Evolutionary conservation across 2,113 vertebrate species (phyloP).

Genomic region (Nerophis lumbriciformis): DNA sequence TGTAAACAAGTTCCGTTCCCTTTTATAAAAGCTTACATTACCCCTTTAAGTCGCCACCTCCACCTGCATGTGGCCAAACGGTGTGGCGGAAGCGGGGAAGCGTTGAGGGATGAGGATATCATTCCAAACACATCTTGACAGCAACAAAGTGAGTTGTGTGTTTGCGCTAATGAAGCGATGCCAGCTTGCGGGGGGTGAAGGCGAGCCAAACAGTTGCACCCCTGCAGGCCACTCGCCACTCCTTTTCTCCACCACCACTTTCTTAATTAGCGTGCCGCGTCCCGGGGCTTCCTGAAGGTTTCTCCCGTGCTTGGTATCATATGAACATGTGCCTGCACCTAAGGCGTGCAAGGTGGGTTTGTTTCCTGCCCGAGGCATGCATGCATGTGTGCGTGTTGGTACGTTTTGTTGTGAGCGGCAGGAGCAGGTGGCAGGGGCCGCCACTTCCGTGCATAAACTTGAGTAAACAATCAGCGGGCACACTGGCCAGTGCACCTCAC

Average conservation of each 20-base stretch:
- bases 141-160: neutral
- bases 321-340: constrained; percentile 7
- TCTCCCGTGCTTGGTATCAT: constrained; percentile 6
- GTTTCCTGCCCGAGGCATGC: constrained; percentile 9
- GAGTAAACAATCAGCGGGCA: constrained; percentile 14
- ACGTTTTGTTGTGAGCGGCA: constrained; percentile 17
- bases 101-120: neutral
- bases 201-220: constrained; percentile 37
- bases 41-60: constrained; percentile 9
- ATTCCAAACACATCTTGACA: constrained; percentile 7
- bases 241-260: constrained; percentile 41
- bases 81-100: neutral
- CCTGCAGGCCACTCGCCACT: constrained; percentile 36
- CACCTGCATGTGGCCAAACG: constrained; percentile 20
- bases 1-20: too few species aligned
- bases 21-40: too few species aligned
- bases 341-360: neutral
- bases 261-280: constrained; percentile 50
- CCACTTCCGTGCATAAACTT: constrained; percentile 24
- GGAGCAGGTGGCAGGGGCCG: constrained; percentile 31
- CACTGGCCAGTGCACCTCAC: neutral
- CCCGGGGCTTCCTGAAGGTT: constrained; percentile 39
- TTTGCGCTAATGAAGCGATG: neutral
- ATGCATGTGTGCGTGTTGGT: constrained; percentile 17
- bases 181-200: constrained; percentile 29